Conservation (phyloP, 2,797 vertebrate species). For the Pygocentrus nattereri region DNA sequence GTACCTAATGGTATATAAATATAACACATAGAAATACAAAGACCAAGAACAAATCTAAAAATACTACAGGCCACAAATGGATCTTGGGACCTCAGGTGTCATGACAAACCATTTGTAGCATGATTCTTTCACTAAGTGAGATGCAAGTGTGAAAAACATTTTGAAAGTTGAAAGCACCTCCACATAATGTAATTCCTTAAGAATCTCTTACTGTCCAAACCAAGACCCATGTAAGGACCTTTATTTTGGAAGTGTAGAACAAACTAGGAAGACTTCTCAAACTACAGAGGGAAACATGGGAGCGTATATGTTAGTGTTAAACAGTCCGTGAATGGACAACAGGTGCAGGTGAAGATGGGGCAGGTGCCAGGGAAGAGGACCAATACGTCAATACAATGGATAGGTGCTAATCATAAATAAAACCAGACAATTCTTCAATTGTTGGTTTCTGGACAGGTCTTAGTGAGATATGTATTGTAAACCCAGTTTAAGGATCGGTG, state of each 20-base stretch:
- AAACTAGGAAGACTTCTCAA: background rate
- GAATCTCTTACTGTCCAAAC: background rate
- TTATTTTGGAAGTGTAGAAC: background rate
- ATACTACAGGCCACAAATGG: no score
- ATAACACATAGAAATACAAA: no score
- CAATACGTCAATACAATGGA: background rate
- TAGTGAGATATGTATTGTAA: slow-evolving; percentile 14
- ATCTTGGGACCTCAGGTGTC: no score
- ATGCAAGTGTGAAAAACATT: no score
- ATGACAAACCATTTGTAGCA: no score
- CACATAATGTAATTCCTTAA: background rate
- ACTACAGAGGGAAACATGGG: background rate
- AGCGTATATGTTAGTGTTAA: background rate
- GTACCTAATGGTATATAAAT: no score
- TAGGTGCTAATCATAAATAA: background rate
- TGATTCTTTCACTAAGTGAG: no score
- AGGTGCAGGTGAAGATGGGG: background rate
- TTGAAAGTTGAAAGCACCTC: background rate
- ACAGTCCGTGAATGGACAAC: background rate
- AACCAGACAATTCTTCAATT: background rate
- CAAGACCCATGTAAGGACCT: background rate
- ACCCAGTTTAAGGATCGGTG: slow-evolving; percentile 14
- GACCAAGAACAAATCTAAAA: background rate
- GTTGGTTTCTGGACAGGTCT: background rate
- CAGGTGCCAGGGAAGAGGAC: background rate